A percentile compares a stretch with the other conserved stretches of the same genome.
Conservation (phyloP, 2,113 vertebrate genomes). For the Scalopus aquaticus region DNA sequence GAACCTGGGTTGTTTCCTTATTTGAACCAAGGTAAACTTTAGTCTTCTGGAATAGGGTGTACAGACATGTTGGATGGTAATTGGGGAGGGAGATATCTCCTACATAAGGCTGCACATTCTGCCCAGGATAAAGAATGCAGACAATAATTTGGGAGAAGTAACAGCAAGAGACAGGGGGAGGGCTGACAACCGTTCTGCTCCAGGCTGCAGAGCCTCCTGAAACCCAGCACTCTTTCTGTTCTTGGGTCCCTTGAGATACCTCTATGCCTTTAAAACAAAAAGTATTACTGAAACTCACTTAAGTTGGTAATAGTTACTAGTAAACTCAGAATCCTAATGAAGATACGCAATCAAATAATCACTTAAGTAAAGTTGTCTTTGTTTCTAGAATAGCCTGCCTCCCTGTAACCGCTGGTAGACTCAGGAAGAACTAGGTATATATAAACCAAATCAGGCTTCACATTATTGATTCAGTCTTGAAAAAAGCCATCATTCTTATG, state of each 20-base stretch:
- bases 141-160: neutral
- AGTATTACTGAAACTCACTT: neutral
- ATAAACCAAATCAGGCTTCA: neutral
- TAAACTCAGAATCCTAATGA: neutral
- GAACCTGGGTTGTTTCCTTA: neutral
- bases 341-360: neutral
- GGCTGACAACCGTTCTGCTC: neutral
- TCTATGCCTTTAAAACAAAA: neutral
- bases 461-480: neutral
- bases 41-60: neutral
- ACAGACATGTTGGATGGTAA: neutral
- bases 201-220: neutral
- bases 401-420: neutral
- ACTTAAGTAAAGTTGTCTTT: neutral
- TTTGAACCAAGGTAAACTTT: neutral
- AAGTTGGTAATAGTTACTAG: neutral
- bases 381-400: neutral
- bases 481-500: too few relatives aligned
- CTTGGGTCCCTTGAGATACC: neutral
- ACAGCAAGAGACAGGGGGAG: neutral
- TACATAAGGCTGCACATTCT: neutral
- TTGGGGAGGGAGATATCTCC: neutral
- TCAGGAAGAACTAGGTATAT: neutral
- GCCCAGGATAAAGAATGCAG: neutral
- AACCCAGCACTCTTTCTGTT: neutral